A percentile compares a stretch with the other conserved stretches of the same genome.
phyloP scores from a whole-genome alignment of 2,888 invertebrate species.

The Amiota minor region DNA sequence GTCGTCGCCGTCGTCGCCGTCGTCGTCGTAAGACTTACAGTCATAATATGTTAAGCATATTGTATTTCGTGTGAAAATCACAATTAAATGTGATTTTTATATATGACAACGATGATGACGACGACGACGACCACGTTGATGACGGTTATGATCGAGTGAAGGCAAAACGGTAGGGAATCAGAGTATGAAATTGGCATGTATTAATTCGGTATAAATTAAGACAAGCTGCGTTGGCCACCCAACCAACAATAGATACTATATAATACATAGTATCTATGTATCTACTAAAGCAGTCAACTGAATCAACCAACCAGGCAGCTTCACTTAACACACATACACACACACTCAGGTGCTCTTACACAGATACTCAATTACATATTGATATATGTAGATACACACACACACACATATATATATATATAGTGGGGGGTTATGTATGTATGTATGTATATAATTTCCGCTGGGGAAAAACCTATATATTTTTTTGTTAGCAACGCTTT shows the following conservation, averaged over 20 bases:
- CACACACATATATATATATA: conserved; percentile 11
- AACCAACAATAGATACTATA: not conserved
- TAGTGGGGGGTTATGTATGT: not conserved
- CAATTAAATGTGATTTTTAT: conserved; percentile 72
- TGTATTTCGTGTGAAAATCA: conserved; percentile 53
- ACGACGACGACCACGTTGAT: conserved; percentile 56
- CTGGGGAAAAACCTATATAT: too few relatives aligned
- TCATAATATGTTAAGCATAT: conserved; percentile 11
- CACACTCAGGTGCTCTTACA: conserved; percentile 22
- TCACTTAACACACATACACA: conserved; percentile 44
- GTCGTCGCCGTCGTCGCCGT: not conserved
- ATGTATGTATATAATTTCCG: conserved; percentile 11
- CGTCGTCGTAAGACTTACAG: not conserved
- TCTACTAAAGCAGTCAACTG: conserved; percentile 7
- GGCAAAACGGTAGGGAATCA: not conserved
- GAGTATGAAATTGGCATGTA: too few relatives aligned
- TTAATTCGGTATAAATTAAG: conserved; percentile 7
- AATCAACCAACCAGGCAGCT: conserved; percentile 42
- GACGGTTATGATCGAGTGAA: not conserved
- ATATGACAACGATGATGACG: conserved; percentile 63
- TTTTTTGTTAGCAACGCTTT: not conserved
- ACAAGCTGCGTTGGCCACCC: not conserved
- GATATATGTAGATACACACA: conserved; percentile 19
- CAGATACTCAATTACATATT: conserved; percentile 6
- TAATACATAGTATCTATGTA: too few relatives aligned